Percentiles rank a stretch among this genome's conserved stretches.
phyloP scores from a whole-genome alignment of 2,888 invertebrate species.

The Rugalucina vietnamica region DNA sequence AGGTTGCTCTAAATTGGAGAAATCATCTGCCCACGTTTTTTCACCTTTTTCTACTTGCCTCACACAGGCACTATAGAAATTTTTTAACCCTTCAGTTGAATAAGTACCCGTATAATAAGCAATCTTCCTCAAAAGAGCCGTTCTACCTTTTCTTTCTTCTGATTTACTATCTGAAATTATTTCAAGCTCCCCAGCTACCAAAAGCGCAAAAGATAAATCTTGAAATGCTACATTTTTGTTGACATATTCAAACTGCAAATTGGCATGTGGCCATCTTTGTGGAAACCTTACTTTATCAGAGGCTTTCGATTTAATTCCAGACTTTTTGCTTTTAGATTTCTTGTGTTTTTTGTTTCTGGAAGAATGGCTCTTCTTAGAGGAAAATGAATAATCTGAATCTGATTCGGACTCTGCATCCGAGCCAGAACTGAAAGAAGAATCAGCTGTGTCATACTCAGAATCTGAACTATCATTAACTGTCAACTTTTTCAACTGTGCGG shows the following conservation, averaged over 20 bases:
- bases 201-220: not conserved
- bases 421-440: not conserved
- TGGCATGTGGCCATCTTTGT: not conserved
- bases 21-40: not conserved
- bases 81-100: not conserved
- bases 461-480: not conserved
- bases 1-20: not conserved
- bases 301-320: not conserved
- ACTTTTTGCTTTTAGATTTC: not conserved
- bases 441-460: not conserved
- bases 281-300: not conserved
- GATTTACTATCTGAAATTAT: not conserved
- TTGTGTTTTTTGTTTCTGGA: not conserved
- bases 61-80: not conserved
- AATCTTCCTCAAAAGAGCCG: not conserved
- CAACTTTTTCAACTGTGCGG: not conserved
- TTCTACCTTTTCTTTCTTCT: slow-evolving; percentile 1
- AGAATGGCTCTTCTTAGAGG: not conserved
- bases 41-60: not conserved
- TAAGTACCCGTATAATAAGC: not conserved
- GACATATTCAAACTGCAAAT: not conserved
- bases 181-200: not conserved
- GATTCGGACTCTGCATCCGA: not conserved
- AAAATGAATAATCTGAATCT: not conserved
- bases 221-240: not conserved